A percentile compares a stretch with the other conserved stretches of the same genome.
These are phyloP conservation scores for Parapsyche elsis DNA, from an alignment of 1,140 invertebrate genomes.

Conservation along the genomic window DNA sequence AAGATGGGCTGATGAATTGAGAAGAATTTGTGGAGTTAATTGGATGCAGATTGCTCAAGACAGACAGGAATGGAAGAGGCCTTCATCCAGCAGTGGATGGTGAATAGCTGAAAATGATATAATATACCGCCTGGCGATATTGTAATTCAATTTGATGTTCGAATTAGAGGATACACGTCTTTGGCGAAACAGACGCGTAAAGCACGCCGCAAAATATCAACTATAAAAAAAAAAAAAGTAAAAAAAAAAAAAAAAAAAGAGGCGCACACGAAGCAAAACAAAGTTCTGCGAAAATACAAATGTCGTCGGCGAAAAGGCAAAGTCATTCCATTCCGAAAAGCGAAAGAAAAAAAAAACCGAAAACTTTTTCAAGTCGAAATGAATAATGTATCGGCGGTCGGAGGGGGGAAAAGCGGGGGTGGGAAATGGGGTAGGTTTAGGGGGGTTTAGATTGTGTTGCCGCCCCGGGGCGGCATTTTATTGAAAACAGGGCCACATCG, in stretches of 20 bases:
- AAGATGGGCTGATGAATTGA: no score
- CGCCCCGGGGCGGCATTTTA: conserved; percentile 1
- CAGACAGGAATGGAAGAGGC: no score
- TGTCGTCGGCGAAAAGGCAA: conserved; percentile 37
- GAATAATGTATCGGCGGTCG: conserved; percentile 34
- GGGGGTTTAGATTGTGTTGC: neutral
- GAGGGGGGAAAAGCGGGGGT: neutral
- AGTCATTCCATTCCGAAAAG: conserved; percentile 38
- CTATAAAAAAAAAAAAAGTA: neutral
- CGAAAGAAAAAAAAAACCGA: conserved; percentile 10
- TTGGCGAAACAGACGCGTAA: neutral
- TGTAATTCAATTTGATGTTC: neutral
- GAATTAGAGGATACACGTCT: neutral
- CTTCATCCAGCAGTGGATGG: no score
- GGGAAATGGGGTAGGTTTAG: neutral
- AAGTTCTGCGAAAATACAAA: conserved; percentile 33
- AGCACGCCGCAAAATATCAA: neutral
- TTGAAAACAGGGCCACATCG: conserved; percentile 19
- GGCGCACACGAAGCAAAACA: conserved; percentile 31
- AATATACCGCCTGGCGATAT: no score
- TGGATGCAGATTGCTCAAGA: no score
- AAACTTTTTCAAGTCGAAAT: conserved; percentile 37
- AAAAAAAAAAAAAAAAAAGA: neutral
- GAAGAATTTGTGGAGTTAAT: no score
- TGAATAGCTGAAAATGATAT: no score